Conservation (phyloP, 2,888 invertebrate genomes). For the Priocnemis perturbator region DNA sequence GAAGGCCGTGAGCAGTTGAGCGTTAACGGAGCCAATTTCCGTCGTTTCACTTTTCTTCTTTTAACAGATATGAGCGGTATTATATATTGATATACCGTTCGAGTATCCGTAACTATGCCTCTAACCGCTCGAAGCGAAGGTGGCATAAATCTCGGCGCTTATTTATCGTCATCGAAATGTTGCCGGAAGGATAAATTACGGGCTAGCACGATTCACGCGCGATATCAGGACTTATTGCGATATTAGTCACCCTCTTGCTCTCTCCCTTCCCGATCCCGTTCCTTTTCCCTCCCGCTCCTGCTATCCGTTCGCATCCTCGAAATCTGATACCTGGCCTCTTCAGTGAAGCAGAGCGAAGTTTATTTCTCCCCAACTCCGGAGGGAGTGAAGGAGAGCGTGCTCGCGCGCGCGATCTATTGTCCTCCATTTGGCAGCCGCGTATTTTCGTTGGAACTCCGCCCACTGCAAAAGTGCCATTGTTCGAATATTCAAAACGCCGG, state of each 20-base stretch:
- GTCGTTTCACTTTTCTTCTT: too few relatives aligned
- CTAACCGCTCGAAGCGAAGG: too few relatives aligned
- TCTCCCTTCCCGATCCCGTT: neutral
- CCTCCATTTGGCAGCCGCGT: slow-evolving; percentile 34
- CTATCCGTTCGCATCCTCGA: neutral
- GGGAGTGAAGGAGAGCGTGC: slow-evolving; percentile 13
- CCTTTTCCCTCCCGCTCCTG: too few relatives aligned
- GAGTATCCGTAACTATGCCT: too few relatives aligned
- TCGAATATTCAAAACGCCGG: slow-evolving; percentile 61
- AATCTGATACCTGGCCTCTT: slow-evolving; percentile 2
- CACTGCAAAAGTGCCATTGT: slow-evolving; percentile 59
- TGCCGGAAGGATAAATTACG: too few relatives aligned
- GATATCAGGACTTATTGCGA: slow-evolving; percentile 3
- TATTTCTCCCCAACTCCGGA: slow-evolving; percentile 20
- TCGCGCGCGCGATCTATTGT: slow-evolving; percentile 37
- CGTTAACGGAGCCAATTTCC: too few relatives aligned
- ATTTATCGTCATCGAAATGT: too few relatives aligned
- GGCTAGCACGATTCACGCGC: slow-evolving; percentile 1
- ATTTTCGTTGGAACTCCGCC: slow-evolving; percentile 56
- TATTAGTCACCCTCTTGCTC: neutral
- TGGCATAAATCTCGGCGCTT: too few relatives aligned
- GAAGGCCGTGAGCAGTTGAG: too few relatives aligned
- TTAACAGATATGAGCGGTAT: too few relatives aligned
- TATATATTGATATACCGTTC: too few relatives aligned
- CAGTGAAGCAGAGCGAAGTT: slow-evolving; percentile 22